These are phyloP conservation scores for Drosophila trapezifrons DNA, from an alignment of 1,140 invertebrate species.

Conservation along the genomic window DNA sequence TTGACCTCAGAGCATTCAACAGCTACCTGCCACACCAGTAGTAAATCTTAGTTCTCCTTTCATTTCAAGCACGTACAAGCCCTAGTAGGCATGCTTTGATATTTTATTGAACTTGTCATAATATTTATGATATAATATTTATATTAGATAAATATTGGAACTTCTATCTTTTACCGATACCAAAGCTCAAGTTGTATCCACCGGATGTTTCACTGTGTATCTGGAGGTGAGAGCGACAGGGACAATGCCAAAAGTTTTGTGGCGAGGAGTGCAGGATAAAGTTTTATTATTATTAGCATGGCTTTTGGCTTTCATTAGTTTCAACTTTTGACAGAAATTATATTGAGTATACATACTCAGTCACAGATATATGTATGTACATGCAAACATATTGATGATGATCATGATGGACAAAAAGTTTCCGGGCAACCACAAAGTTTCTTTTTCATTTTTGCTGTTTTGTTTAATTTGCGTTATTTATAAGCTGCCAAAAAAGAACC, in stretches of 20 bases:
- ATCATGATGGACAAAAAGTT: slow-evolving; percentile 66
- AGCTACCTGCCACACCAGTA: background rate
- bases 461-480: slow-evolving; percentile 78
- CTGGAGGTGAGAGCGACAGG: slow-evolving; percentile 30
- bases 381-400: slow-evolving; percentile 60
- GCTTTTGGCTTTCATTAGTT: slow-evolving; percentile 78
- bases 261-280: slow-evolving; percentile 53
- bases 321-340: slow-evolving; percentile 82
- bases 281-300: slow-evolving; percentile 80
- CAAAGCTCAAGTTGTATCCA: slow-evolving; percentile 45
- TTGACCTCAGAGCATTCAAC: slow-evolving; percentile 1
- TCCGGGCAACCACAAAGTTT: slow-evolving; percentile 62
- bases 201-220: slow-evolving; percentile 21
- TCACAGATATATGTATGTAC: slow-evolving; percentile 10
- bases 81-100: slow-evolving; percentile 67
- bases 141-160: slow-evolving; percentile 59
- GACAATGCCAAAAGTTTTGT: slow-evolving; percentile 71
- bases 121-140: slow-evolving; percentile 80
- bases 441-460: slow-evolving; percentile 60
- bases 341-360: slow-evolving; percentile 64
- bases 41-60: slow-evolving; percentile 9
- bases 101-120: slow-evolving; percentile 81
- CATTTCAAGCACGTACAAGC: no score
- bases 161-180: slow-evolving; percentile 17
- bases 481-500: slow-evolving; percentile 63